phyloP scores from a whole-genome alignment of 2,113 vertebrate genomes.

The Leucoraja erinaceus region DNA sequence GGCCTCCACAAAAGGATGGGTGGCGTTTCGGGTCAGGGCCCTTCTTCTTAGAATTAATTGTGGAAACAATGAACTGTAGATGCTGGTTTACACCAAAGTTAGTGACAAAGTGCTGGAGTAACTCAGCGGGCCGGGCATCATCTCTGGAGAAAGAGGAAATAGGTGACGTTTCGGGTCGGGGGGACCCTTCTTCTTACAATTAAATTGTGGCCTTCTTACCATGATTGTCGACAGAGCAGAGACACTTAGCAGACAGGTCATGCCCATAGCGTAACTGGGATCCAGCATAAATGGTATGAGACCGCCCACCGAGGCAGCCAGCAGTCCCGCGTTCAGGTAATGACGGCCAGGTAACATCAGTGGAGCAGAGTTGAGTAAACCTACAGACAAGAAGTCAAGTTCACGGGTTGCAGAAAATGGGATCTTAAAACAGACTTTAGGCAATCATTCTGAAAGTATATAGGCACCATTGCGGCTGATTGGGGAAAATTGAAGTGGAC shows the following conservation, averaged over 20 bases:
- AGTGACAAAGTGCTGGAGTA: too few relatives aligned
- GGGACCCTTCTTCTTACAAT: too few relatives aligned
- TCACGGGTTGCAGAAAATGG: not conserved
- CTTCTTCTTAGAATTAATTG: too few relatives aligned
- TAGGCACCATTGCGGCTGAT: not conserved
- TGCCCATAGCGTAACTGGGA: conserved; percentile 58
- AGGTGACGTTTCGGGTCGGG: too few relatives aligned
- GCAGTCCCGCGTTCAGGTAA: conserved; percentile 60
- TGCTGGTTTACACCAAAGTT: too few relatives aligned
- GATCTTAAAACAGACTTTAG: not conserved
- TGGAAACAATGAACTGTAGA: too few relatives aligned
- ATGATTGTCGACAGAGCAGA: conserved; percentile 67
- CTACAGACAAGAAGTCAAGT: conserved; percentile 42
- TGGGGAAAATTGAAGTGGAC: not conserved
- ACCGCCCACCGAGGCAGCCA: conserved; percentile 60
- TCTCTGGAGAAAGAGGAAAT: too few relatives aligned
- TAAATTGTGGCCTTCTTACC: conserved; percentile 49
- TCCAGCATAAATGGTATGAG: conserved; percentile 68
- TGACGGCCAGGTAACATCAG: conserved; percentile 63
- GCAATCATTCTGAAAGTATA: not conserved
- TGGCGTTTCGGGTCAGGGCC: too few relatives aligned
- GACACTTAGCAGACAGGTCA: conserved; percentile 62
- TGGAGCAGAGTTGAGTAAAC: conserved; percentile 58
- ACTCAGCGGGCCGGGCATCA: too few relatives aligned
- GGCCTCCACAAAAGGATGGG: too few relatives aligned